Conservation (phyloP, 1,140 invertebrate genomes). For the Calephelis virginiensis region DNA sequence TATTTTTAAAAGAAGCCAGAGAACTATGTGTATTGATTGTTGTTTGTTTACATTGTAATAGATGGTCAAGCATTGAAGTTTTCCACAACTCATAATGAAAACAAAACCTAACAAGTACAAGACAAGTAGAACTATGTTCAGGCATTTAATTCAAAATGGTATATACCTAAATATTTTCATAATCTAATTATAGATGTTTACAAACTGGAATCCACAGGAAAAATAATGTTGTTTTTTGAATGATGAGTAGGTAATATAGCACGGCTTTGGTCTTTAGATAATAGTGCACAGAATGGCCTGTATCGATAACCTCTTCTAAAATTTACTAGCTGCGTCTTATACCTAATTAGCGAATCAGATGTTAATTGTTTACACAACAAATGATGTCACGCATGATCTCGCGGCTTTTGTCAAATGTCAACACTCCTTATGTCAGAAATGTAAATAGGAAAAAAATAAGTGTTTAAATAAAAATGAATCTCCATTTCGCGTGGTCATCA, state of each 20-base stretch:
- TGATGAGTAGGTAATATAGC: background rate
- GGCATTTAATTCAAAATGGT: too few relatives aligned
- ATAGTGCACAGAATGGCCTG: background rate
- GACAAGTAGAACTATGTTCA: too few relatives aligned
- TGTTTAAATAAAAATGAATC: too few relatives aligned
- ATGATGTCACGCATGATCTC: conserved; percentile 29
- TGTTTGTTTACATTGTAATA: background rate
- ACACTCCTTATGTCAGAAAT: too few relatives aligned
- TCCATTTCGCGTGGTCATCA: too few relatives aligned
- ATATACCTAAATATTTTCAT: too few relatives aligned
- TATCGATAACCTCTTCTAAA: background rate
- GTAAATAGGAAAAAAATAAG: too few relatives aligned
- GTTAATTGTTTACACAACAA: conserved; percentile 5
- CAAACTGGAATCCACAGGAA: too few relatives aligned
- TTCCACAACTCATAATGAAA: background rate
- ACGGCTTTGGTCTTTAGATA: background rate
- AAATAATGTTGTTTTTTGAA: background rate
- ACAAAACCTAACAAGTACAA: too few relatives aligned
- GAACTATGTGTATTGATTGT: conserved; percentile 4
- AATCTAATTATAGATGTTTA: too few relatives aligned
- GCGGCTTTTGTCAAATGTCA: too few relatives aligned
- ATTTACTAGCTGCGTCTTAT: background rate
- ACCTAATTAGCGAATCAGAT: background rate
- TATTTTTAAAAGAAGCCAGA: conserved; percentile 14
- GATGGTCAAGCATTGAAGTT: background rate